phyloP scores from a whole-genome alignment of 1,140 invertebrate species.

The Drosophila rufa region DNA sequence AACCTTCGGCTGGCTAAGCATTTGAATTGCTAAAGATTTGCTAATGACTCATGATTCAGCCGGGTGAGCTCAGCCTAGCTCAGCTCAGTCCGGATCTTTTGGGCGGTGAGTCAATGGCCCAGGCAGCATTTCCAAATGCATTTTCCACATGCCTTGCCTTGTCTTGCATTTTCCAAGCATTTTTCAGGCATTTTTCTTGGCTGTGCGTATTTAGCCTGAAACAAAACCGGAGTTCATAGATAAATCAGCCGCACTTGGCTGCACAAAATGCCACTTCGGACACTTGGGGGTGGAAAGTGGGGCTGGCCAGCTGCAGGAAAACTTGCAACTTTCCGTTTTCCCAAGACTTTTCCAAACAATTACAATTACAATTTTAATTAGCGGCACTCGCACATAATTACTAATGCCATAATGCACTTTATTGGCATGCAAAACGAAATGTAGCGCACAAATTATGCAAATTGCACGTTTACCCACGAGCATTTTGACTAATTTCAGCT shows the following conservation, averaged over 20 bases:
- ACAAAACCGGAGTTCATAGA: slow-evolving; percentile 27
- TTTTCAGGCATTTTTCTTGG: slow-evolving; percentile 29
- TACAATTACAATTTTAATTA: slow-evolving; percentile 69
- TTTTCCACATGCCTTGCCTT: slow-evolving; percentile 39
- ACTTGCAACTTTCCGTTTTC: slow-evolving; percentile 66
- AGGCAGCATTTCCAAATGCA: slow-evolving; percentile 46
- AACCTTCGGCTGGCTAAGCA: slow-evolving; percentile 41
- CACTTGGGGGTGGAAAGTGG: slow-evolving; percentile 17
- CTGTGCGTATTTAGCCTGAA: slow-evolving; percentile 44
- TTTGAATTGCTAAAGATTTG: slow-evolving; percentile 58
- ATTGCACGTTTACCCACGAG: slow-evolving; percentile 55
- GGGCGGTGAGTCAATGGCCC: slow-evolving; percentile 68
- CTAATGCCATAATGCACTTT: slow-evolving; percentile 67
- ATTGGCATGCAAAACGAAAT: slow-evolving; percentile 61
- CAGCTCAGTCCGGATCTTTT: slow-evolving; percentile 18
- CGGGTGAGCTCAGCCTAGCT: slow-evolving; percentile 50
- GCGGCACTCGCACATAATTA: slow-evolving; percentile 60
- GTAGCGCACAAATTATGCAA: slow-evolving; percentile 60
- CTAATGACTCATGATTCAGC: slow-evolving; percentile 52
- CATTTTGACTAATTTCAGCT: slow-evolving; percentile 61
- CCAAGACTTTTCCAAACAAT: slow-evolving; percentile 36
- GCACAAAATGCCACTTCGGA: slow-evolving; percentile 28
- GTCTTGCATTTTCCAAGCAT: slow-evolving; percentile 15
- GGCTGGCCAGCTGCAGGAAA: slow-evolving; percentile 23
- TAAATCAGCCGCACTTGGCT: slow-evolving; percentile 60